A percentile compares a stretch with the other conserved stretches of the same genome.
phyloP scores from a whole-genome alignment of 2,888 invertebrate genomes.

The Lapara coniferarum region DNA sequence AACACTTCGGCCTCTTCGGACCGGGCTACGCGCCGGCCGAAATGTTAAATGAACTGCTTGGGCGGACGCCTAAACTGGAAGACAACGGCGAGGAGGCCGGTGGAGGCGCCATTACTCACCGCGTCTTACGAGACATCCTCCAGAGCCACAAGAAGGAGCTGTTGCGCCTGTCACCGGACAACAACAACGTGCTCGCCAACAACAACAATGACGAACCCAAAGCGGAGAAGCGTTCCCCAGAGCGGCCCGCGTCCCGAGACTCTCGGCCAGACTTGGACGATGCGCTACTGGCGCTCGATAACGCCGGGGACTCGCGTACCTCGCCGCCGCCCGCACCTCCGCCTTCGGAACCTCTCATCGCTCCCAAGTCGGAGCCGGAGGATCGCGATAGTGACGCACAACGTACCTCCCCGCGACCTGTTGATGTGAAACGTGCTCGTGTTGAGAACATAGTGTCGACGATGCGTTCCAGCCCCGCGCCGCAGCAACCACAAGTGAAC shows the following conservation, averaged over 20 bases:
- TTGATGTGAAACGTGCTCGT: conserved; percentile 95
- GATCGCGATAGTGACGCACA: conserved; percentile 85
- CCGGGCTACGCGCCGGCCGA: conserved; percentile 94
- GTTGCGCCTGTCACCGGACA: conserved; percentile 85
- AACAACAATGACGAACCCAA: conserved; percentile 84
- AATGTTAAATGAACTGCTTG: conserved; percentile 95
- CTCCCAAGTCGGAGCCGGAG: conserved; percentile 87
- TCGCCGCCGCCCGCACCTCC: conserved; percentile 84
- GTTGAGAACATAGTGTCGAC: conserved; percentile 98
- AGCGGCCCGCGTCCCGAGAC: conserved; percentile 86
- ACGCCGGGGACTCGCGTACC: conserved; percentile 74
- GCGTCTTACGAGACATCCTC: conserved; percentile 94
- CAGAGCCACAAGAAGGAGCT: conserved; percentile 94
- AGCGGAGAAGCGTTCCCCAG: conserved; percentile 78
- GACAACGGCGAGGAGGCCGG: conserved; percentile 82
- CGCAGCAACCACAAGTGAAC: conserved; percentile 89
- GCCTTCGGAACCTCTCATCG: conserved; percentile 81
- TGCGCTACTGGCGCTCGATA: conserved; percentile 84
- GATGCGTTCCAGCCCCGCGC: conserved; percentile 94
- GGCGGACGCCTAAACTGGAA: conserved; percentile 90
- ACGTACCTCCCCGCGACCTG: conserved; percentile 83
- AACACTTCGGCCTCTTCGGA: conserved; percentile 91
- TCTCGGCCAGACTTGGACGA: conserved; percentile 85
- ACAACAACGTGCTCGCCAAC: conserved; percentile 83
- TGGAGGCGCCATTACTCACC: conserved; percentile 86